Evolutionary conservation across 2,113 vertebrate species (phyloP).

Genomic region (Isurus oxyrinchus): DNA sequence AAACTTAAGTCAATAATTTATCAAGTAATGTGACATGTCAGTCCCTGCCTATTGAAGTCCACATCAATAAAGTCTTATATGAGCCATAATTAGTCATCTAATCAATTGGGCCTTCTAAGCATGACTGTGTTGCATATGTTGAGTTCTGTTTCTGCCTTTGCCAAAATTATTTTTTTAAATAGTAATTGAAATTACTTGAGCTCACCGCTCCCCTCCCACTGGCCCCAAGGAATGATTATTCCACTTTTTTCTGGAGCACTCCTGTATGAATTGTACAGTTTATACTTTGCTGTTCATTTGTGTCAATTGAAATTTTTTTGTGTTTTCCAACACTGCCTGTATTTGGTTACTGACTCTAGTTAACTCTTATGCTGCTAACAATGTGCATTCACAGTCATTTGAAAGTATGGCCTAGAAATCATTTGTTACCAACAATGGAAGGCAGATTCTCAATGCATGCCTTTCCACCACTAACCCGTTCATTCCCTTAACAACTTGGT

Average conservation of each 20-base stretch:
- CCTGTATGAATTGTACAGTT: not conserved
- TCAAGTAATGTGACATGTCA: not conserved
- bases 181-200: not conserved
- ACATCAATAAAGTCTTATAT: not conserved
- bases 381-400: not conserved
- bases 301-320: not conserved
- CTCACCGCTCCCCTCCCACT: not conserved
- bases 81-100: constrained; percentile 26
- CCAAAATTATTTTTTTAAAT: not conserved
- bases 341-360: not conserved
- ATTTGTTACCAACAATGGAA: not conserved
- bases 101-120: not conserved
- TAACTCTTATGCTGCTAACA: not conserved
- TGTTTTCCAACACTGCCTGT: not conserved
- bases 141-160: not conserved
- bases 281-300: not conserved
- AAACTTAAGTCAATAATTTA: constrained; percentile 21
- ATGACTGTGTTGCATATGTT: not conserved
- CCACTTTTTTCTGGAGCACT: not conserved
- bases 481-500: not conserved
- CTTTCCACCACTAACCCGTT: not conserved
- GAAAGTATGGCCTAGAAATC: not conserved
- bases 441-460: not conserved
- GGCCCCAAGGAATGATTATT: not conserved
- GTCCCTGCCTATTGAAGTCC: not conserved